phyloP scores from a whole-genome alignment of 1,140 invertebrate species.

The Rhopalosiphum padi region DNA sequence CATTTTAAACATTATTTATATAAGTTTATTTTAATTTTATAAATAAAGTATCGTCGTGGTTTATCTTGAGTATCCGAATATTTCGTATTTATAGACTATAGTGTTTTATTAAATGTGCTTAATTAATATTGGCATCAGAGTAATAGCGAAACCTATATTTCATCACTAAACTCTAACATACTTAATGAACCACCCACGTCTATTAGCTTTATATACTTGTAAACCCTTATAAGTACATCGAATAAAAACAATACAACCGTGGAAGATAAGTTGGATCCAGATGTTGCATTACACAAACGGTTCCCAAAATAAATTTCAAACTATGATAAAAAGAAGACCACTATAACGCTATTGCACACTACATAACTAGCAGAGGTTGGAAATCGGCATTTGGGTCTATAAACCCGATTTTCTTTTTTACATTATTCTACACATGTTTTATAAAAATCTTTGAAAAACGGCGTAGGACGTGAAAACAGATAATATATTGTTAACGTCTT shows the following conservation, averaged over 20 bases:
- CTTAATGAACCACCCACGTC: constrained; percentile 19
- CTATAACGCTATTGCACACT: neutral
- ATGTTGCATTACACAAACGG: neutral
- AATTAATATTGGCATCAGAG: neutral
- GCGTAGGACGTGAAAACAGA: neutral
- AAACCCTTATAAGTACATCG: constrained; percentile 19
- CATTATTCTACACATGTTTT: neutral
- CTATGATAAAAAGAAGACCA: neutral
- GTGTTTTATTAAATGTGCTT: neutral
- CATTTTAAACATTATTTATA: neutral
- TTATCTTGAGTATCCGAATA: neutral
- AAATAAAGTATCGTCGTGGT: neutral
- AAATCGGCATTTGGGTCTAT: neutral
- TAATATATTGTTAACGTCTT: neutral
- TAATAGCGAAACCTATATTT: neutral
- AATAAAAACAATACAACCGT: constrained; percentile 18
- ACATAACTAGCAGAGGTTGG: neutral
- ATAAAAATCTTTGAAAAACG: neutral
- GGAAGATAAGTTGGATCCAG: constrained; percentile 24
- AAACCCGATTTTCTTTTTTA: neutral
- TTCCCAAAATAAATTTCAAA: constrained; percentile 30
- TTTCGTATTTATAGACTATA: neutral
- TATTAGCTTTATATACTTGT: neutral
- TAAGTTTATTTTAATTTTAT: neutral
- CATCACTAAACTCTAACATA: neutral